Evolutionary conservation across 1,140 invertebrate genomes (phyloP).

Genomic region (Lanistes nyassanus): DNA sequence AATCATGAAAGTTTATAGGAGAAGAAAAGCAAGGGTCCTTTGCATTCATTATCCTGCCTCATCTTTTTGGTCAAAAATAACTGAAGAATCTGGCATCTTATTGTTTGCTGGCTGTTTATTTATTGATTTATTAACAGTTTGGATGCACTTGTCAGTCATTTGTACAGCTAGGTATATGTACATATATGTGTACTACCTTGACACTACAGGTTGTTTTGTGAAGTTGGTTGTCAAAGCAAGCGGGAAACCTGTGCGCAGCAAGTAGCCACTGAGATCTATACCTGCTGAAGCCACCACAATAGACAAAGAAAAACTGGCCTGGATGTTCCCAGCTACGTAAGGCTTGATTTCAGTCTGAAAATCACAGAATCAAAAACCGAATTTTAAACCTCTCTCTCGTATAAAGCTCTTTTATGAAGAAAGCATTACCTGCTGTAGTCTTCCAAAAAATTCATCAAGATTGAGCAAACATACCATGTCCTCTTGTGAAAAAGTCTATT

Average conservation of each 20-base stretch:
- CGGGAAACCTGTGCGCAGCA: conserved; percentile 23
- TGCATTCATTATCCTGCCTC: not conserved
- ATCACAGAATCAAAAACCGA: not conserved
- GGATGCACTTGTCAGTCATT: not conserved
- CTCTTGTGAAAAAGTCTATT: too few species aligned
- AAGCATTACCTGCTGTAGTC: not conserved
- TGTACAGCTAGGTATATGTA: too few species aligned
- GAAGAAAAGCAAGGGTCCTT: not conserved
- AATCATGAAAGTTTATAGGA: not conserved
- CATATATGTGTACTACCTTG: conserved; percentile 1
- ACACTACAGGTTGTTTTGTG: conserved; percentile 22
- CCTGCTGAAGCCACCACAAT: not conserved
- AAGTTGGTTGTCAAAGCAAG: conserved; percentile 12
- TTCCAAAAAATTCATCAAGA: too few species aligned
- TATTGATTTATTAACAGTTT: not conserved
- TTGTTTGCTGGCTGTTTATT: not conserved
- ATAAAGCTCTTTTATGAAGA: not conserved
- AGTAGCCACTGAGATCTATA: conserved; percentile 3
- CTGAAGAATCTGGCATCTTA: not conserved
- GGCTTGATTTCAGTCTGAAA: not conserved
- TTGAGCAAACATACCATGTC: too few species aligned
- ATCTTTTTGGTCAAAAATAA: too few species aligned
- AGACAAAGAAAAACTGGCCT: not conserved
- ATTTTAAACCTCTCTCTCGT: not conserved
- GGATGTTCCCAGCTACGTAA: not conserved